These are phyloP conservation scores for Mayetiola destructor DNA, from an alignment of 2,888 invertebrate species.

Conservation along the genomic window DNA sequence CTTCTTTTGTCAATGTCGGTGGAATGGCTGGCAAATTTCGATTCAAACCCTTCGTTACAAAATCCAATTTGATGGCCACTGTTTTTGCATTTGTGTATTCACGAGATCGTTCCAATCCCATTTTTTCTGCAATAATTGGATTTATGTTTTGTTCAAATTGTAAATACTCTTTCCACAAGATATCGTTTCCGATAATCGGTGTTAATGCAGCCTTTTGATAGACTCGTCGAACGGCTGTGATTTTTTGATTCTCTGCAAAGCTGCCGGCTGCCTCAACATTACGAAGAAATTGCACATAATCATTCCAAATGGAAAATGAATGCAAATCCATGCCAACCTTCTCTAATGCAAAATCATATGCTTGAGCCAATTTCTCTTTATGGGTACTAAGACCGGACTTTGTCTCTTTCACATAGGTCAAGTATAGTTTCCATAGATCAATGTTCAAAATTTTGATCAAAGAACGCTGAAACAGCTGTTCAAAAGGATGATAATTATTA, in stretches of 20 bases:
- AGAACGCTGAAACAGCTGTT: constrained; percentile 79
- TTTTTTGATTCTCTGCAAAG: constrained; percentile 98
- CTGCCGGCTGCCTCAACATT: constrained; percentile 94
- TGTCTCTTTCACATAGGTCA: constrained; percentile 96
- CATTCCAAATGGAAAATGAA: constrained; percentile 93
- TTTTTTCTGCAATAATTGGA: constrained; percentile 75
- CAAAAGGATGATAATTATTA: not conserved
- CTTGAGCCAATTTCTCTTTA: constrained; percentile 98
- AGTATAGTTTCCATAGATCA: constrained; percentile 95
- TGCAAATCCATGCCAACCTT: constrained; percentile 98
- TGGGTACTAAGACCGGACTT: constrained; percentile 83
- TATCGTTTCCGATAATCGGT: constrained; percentile 94
- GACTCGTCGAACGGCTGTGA: constrained; percentile 90
- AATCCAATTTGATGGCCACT: constrained; percentile 92
- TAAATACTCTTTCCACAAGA: constrained; percentile 95
- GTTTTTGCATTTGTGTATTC: constrained; percentile 96
- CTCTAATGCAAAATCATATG: constrained; percentile 97
- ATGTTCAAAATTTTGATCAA: constrained; percentile 97
- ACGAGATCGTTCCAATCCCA: constrained; percentile 88
- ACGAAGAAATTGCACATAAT: constrained; percentile 92
- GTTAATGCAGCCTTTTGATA: constrained; percentile 93
- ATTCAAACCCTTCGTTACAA: constrained; percentile 86
- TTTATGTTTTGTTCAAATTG: constrained; percentile 85
- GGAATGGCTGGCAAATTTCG: constrained; percentile 92
- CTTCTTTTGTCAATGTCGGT: constrained; percentile 80